Base-by-base conservation (phyloP, 2,888 invertebrate genomes). In the Amaurobius ferox region DNA sequence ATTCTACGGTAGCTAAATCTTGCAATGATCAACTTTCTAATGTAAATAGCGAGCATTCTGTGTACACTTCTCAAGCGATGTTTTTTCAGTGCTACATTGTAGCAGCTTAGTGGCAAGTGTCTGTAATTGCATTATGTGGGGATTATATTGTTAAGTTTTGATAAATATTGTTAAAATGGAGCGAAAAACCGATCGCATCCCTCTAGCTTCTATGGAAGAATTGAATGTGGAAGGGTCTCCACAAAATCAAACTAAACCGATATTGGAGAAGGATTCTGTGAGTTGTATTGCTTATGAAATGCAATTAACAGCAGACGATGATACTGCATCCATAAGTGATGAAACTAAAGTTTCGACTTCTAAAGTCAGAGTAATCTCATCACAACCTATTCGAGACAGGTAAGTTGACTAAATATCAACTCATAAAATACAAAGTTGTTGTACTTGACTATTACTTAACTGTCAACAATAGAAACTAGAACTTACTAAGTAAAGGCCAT, bases 181-280 rank as follows among this genome's bases (percentile, higher is more conserved):
- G 48, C 39, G 64, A 19, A 64, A 85, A 64, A 16, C 62, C 5
- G 87, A 87, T 40, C 55, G 79, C 13, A 80, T 85, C 23, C 87
- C 87, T 11, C 64, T 87, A 19, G 87, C 87, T 68, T 85, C 87
- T 13, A 87, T 87, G 79, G 87, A 87, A 48, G 87, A 87, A 40
- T 39, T 87, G 32, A 79, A 85, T 85, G 66, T 85, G 26, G 77
- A 72, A 32, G 85, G 87, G 13, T 85, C 85, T 1, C 87, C 87
- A n/a, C 72, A 61, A 19, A 40, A 71, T 6, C 66, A 35, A 39
- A 30, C 40, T 7, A 81, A 30, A 62, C 11, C n/a, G n/a, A 19
- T 19, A 26, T 13, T 28, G 40, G 79, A 67, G 48, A 66, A 30
- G 19, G 81, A 76, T 39, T 28, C 48, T 0, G 62, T 30, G 9